A percentile compares a stretch with the other conserved stretches of the same genome.
Evolutionary conservation across 2,113 vertebrate species (phyloP).

Genomic region (Poicephalus gulielmi): DNA sequence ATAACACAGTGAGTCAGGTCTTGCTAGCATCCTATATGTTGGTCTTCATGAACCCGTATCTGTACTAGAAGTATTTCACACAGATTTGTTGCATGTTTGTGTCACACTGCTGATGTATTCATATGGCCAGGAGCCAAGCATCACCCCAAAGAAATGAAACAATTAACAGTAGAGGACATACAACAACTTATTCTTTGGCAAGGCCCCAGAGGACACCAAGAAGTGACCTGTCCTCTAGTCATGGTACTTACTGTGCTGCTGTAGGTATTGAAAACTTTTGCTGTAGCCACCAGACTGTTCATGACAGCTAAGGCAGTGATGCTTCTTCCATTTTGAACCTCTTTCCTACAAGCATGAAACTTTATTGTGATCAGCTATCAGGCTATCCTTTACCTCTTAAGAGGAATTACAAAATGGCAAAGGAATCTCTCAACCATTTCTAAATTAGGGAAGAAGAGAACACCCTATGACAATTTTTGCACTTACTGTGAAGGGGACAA

Average conservation of each 20-base stretch:
- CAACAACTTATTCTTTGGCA: background rate
- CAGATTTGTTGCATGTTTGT: background rate
- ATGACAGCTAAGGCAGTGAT: background rate
- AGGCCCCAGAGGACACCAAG: background rate
- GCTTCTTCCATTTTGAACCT: background rate
- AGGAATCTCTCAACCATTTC: background rate
- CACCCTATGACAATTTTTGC: background rate
- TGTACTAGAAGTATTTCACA: background rate
- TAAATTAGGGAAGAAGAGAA: background rate
- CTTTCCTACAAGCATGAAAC: background rate
- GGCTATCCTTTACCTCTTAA: background rate
- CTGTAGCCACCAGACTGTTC: background rate
- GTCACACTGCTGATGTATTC: background rate
- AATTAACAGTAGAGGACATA: background rate
- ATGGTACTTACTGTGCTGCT: background rate
- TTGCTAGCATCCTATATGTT: background rate
- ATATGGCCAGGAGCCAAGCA: background rate
- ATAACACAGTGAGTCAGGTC: background rate
- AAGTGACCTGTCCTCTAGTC: background rate
- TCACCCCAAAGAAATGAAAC: background rate
- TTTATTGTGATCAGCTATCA: background rate
- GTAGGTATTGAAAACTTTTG: background rate
- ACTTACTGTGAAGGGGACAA: background rate
- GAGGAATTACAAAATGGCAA: background rate
- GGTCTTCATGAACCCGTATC: background rate